These are phyloP conservation scores for Notamacropus eugenii DNA, from an alignment of 2,797 vertebrate species.

Conservation along the genomic window DNA sequence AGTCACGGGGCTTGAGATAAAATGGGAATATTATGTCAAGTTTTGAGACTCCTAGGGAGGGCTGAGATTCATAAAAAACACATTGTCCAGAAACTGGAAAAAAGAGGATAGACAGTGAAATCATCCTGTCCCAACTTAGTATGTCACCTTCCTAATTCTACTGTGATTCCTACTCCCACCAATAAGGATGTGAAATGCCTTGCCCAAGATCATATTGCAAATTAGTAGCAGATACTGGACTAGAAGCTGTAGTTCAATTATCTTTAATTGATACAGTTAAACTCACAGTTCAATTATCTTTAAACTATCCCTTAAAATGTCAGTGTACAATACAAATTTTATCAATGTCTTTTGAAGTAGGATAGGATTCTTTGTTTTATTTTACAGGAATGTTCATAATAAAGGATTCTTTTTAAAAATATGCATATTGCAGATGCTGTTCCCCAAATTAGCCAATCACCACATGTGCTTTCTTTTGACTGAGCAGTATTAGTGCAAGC, in stretches of 20 bases:
- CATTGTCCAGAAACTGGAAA: not conserved
- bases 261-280: not conserved
- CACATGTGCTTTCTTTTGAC: not conserved
- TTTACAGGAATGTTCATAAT: constrained; percentile 48
- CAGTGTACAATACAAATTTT: not conserved
- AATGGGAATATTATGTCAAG: not conserved
- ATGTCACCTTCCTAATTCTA: not conserved
- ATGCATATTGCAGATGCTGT: constrained; percentile 38
- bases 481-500: not conserved
- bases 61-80: not conserved
- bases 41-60: not conserved
- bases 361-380: constrained; percentile 26
- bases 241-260: not conserved
- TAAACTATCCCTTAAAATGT: not conserved
- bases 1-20: not conserved
- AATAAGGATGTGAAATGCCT: not conserved
- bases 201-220: not conserved
- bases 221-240: not conserved
- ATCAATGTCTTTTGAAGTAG: constrained; percentile 26
- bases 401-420: constrained; percentile 40
- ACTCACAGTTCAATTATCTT: not conserved
- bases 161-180: not conserved
- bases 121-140: not conserved
- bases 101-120: not conserved
- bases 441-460: constrained; percentile 32